These are phyloP conservation scores for Drosophila acutilabella DNA, from an alignment of 2,888 invertebrate genomes.

Conservation along the genomic window DNA sequence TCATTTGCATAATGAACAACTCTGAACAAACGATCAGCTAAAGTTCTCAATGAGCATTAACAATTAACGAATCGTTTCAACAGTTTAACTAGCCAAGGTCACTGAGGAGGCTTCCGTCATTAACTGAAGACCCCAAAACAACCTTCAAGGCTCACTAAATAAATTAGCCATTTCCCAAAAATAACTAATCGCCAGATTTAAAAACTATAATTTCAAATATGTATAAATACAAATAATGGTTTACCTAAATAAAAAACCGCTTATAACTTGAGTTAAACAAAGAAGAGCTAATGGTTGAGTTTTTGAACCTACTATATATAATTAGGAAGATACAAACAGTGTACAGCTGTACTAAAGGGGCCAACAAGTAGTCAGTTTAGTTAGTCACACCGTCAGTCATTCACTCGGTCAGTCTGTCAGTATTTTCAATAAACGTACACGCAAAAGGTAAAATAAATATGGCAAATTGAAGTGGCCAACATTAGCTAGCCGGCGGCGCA, in stretches of 20 bases:
- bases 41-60: constrained; percentile 35
- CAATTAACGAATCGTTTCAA: constrained; percentile 48
- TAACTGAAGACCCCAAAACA: constrained; percentile 29
- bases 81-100: constrained; percentile 53
- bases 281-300: not conserved
- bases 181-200: constrained; percentile 17
- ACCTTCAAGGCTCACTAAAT: constrained; percentile 51
- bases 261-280: not conserved
- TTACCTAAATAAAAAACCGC: not conserved
- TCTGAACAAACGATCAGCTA: constrained; percentile 30
- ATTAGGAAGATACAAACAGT: constrained; percentile 18
- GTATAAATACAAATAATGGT: not conserved
- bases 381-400: constrained; percentile 38
- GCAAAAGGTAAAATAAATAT: constrained; percentile 72
- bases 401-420: constrained; percentile 45
- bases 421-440: constrained; percentile 70
- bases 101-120: constrained; percentile 52
- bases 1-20: constrained; percentile 44
- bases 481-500: constrained; percentile 50
- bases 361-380: constrained; percentile 35
- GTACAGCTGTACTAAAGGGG: constrained; percentile 48
- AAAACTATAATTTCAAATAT: constrained; percentile 20
- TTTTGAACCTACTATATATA: constrained; percentile 1
- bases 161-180: constrained; percentile 43
- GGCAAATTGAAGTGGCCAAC: constrained; percentile 72